A percentile compares a stretch with the other conserved stretches of the same genome.
phyloP scores from a whole-genome alignment of 2,888 invertebrate genomes.

The Drosophila merina region DNA sequence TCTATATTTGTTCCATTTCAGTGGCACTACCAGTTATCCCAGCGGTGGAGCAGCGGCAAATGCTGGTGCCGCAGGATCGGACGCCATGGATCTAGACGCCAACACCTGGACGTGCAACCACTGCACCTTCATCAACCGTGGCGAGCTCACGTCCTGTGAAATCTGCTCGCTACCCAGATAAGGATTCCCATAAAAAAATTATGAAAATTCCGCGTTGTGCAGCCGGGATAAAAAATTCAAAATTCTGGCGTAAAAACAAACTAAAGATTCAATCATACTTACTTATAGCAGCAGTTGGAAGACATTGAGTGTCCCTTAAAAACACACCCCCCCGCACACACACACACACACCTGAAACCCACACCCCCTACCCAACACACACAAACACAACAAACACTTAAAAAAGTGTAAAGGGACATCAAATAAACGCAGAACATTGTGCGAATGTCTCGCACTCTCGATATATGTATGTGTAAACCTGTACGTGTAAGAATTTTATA shows the following conservation, averaged over 20 bases:
- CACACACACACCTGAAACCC: constrained; percentile 7
- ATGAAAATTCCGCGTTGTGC: constrained; percentile 17
- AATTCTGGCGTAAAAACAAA: constrained; percentile 66
- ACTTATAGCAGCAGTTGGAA: constrained; percentile 48
- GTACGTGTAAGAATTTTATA: constrained; percentile 65
- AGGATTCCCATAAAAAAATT: constrained; percentile 28
- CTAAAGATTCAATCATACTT: constrained; percentile 74
- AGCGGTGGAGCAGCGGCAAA: constrained; percentile 48
- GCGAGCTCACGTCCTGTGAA: constrained; percentile 91
- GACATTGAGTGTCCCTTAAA: constrained; percentile 37
- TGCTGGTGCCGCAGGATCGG: constrained; percentile 50
- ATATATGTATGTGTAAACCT: constrained; percentile 56
- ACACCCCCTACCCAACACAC: constrained; percentile 10
- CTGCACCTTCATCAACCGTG: constrained; percentile 96
- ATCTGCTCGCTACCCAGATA: constrained; percentile 95
- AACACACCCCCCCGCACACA: constrained; percentile 24
- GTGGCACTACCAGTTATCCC: constrained; percentile 78
- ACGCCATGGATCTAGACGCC: constrained; percentile 69
- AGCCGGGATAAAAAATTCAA: constrained; percentile 39
- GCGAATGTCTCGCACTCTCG: constrained; percentile 50
- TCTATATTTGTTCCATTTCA: constrained; percentile 35
- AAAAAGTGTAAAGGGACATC: neutral
- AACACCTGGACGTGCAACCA: constrained; percentile 93
- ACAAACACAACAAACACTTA: constrained; percentile 15
- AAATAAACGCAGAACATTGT: constrained; percentile 15